These are phyloP conservation scores for Cataglyphis rosenhaueri DNA, from an alignment of 2,888 invertebrate species.

Conservation along the genomic window DNA sequence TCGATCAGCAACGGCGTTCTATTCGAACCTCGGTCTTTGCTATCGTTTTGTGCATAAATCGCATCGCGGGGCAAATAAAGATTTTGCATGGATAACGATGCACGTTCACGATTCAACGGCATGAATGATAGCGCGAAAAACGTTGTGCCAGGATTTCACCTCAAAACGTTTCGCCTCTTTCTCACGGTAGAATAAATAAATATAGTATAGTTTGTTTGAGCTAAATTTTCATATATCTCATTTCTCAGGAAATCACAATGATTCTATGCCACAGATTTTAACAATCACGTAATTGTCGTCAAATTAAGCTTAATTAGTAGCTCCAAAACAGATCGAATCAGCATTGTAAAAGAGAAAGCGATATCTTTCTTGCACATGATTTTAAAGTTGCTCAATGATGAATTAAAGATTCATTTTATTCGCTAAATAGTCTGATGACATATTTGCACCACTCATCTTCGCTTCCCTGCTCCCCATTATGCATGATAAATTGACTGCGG, in stretches of 20 bases:
- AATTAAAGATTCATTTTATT: conserved; percentile 56
- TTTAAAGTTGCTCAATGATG: conserved; percentile 67
- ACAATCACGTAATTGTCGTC: conserved; percentile 73
- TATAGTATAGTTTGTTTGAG: conserved; percentile 33
- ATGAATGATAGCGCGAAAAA: conserved; percentile 55
- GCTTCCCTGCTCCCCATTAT: conserved; percentile 18
- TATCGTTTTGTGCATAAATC: conserved; percentile 48
- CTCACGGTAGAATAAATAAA: conserved; percentile 22
- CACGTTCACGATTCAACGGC: conserved; percentile 45
- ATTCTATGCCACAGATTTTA: conserved; percentile 57
- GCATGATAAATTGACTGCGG: conserved; percentile 27
- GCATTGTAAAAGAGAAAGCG: conserved; percentile 62
- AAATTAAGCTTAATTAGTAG: conserved; percentile 76
- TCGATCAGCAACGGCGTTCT: conserved; percentile 42
- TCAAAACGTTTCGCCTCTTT: conserved; percentile 31
- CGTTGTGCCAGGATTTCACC: conserved; percentile 30
- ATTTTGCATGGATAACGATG: conserved; percentile 40
- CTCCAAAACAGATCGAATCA: conserved; percentile 75
- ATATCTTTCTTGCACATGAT: conserved; percentile 69
- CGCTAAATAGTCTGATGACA: conserved; percentile 21
- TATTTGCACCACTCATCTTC: conserved; percentile 20
- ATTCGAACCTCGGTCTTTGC: conserved; percentile 44
- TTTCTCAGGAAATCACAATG: conserved; percentile 69
- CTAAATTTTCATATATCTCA: conserved; percentile 62
- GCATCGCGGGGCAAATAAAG: conserved; percentile 43